These are phyloP conservation scores for Dascillus cervinus DNA, from an alignment of 2,888 invertebrate species.

Conservation along the genomic window DNA sequence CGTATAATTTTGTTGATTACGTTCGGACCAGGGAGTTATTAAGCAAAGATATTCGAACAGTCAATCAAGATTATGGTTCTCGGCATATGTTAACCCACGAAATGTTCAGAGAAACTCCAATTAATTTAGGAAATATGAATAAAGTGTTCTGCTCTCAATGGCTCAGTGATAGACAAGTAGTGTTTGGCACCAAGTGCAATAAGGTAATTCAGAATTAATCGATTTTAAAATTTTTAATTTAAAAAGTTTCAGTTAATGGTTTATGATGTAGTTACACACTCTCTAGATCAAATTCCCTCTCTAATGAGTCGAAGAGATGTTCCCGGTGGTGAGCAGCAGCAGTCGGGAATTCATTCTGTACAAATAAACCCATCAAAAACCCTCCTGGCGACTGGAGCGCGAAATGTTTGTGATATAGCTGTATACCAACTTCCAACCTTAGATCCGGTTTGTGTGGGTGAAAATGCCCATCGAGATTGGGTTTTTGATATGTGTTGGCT, in stretches of 20 bases:
- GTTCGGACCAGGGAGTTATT: slow-evolving; percentile 69
- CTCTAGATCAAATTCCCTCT: slow-evolving; percentile 84
- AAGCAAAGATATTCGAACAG: slow-evolving; percentile 60
- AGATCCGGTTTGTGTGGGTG: slow-evolving; percentile 90
- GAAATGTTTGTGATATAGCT: slow-evolving; percentile 88
- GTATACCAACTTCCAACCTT: slow-evolving; percentile 86
- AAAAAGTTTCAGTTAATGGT: slow-evolving; percentile 66
- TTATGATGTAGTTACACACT: slow-evolving; percentile 80
- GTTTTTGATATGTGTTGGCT: slow-evolving; percentile 91
- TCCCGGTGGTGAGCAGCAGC: slow-evolving; percentile 53
- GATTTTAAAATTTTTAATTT: slow-evolving; percentile 1
- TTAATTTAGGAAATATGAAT: slow-evolving; percentile 78
- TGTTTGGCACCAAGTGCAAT: slow-evolving; percentile 96
- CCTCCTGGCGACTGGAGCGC: slow-evolving; percentile 83
- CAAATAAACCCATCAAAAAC: slow-evolving; percentile 90
- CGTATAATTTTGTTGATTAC: slow-evolving; percentile 82
- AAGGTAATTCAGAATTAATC: slow-evolving; percentile 52
- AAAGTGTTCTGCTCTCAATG: slow-evolving; percentile 95
- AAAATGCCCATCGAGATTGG: slow-evolving; percentile 86
- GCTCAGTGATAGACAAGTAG: slow-evolving; percentile 90
- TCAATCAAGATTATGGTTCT: slow-evolving; percentile 74
- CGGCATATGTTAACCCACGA: slow-evolving; percentile 84
- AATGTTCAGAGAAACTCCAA: slow-evolving; percentile 78
- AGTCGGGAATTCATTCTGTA: slow-evolving; percentile 89
- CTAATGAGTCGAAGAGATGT: slow-evolving; percentile 57